Base-by-base conservation (phyloP, 2,888 invertebrate species). In the Eulithis testata region DNA sequence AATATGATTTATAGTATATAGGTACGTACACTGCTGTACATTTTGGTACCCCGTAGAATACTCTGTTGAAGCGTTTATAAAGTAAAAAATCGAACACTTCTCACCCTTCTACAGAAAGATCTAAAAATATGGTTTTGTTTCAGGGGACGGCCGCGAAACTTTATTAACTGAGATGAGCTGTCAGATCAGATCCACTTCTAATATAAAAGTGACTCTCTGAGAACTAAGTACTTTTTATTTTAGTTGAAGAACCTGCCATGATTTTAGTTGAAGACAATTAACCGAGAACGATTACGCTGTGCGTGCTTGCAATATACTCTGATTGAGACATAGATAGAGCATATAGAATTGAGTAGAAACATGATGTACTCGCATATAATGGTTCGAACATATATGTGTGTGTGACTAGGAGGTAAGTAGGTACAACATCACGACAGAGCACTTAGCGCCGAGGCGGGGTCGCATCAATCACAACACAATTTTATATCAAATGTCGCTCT, bases 401-500 rank as follows among this genome's bases (percentile, higher is more conserved):
- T 75, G 74, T 69, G 72, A 59, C 55, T 61, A 60, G 52, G 56
- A 60, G 52, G 56, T 65, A 52, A 55, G 66, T 65, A 52, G 51
- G 66, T 79, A 80, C 81, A 86, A 81, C 84, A 82, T 86, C 81
- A 84, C 89, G 90, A 87, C 86, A 86, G 87, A 91, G 92, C 92
- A 92, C 92, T 92, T 92, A 93, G 92, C 84, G 85, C 84, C 82
- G 87, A 84, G 86, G 87, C 87, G 85, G 85, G 89, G 86, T 85
- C 90, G 87, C 92, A 92, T 92, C 92, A 93, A 92, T 93, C 92
- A 92, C 91, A 88, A 89, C 91, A 90, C 91, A 90, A 90, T 92
- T 92, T 93, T 92, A 93, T 93, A 93, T 93, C 92, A 92, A 91
- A 93, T 93, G 91, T 91, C 91, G 90, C 90, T 91, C 85, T 92